Base-by-base conservation (phyloP, 2,113 vertebrate species). In the Ploceus nigricollis region DNA sequence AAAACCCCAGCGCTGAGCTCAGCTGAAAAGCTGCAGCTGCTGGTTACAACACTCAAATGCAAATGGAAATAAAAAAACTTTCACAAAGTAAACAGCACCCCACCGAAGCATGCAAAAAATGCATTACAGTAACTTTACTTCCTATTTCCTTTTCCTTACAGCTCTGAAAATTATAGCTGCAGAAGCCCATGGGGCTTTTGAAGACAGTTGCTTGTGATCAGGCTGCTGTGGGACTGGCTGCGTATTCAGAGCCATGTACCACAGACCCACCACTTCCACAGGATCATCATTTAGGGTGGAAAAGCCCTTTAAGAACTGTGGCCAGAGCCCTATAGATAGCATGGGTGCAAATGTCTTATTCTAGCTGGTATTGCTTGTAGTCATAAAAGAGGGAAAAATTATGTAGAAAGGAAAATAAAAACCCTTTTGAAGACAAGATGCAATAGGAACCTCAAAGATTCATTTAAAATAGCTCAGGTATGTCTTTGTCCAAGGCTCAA, bases 111-210 rank as follows among this genome's bases (percentile, higher is more conserved):
- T 5, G 37, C 21, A 71, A 45, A 70, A 73, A 73, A 68, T 16
- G 23, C 35, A 30, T 33, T 20, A 12, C 70, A 54, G 76, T 33
- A 54, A 40, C 77, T 76, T 44, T 14, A 23, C 70, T 78, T 87
- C 83, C 72, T 51, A 84, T 84, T 94, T 87, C 71, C 76, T 91
- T 92, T 95, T 88, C 73, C 68, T 90, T n/a, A 30, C 37, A 40
- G 47, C 25, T 45, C 60, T 44, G 13, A 54, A 58, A 89, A 71
- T 4, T 86, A 57, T 14, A 48, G 10, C 50, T 70, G 58, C 37
- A 77, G 70, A 87, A 70, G 42, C 50, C 50, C n/a, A 10, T 64
- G 54, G 58, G 13, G 4, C 10, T 47, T 22, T 16, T 65, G 3
- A 25, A 75, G 71, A 25, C 7, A 12, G 16, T 15, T 4, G 25